These are phyloP conservation scores for Bufotes viridis DNA, from an alignment of 2,797 vertebrate species.

Conservation along the genomic window DNA sequence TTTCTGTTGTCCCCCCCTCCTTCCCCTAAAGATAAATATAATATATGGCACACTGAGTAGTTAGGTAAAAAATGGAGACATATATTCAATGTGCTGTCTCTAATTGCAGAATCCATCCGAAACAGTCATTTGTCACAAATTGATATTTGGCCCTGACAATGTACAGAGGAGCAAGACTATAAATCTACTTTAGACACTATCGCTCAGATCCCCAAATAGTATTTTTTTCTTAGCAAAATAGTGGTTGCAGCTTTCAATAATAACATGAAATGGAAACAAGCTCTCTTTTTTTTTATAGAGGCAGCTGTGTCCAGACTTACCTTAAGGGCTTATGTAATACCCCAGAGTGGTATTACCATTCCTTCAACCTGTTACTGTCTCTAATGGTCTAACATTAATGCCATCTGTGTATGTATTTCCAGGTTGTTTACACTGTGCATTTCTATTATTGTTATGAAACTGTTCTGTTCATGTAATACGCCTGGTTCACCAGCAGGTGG, in stretches of 20 bases:
- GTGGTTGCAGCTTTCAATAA: neutral
- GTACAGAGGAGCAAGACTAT: neutral
- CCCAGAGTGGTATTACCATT: too few relatives aligned
- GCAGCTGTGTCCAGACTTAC: too few relatives aligned
- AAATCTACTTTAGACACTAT: neutral
- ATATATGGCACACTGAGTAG: neutral
- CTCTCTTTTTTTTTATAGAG: too few relatives aligned
- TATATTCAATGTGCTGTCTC: conserved; percentile 15
- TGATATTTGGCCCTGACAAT: conserved; percentile 10
- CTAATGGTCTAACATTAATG: too few relatives aligned
- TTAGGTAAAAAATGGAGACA: conserved; percentile 8
- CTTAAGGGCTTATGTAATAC: too few relatives aligned
- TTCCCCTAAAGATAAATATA: conserved; percentile 16
- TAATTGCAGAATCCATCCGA: conserved; percentile 17
- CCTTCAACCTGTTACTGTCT: too few relatives aligned
- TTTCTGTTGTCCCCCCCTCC: neutral
- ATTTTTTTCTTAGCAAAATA: neutral
- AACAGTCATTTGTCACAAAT: conserved; percentile 26
- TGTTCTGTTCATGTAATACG: too few relatives aligned
- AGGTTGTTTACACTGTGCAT: too few relatives aligned
- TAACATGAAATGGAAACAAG: neutral
- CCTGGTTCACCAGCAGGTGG: too few relatives aligned
- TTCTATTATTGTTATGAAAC: too few relatives aligned
- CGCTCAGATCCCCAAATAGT: neutral
- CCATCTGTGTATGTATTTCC: too few relatives aligned